Base-by-base conservation (phyloP, 2,797 vertebrate species). In the Mus minutoides region DNA sequence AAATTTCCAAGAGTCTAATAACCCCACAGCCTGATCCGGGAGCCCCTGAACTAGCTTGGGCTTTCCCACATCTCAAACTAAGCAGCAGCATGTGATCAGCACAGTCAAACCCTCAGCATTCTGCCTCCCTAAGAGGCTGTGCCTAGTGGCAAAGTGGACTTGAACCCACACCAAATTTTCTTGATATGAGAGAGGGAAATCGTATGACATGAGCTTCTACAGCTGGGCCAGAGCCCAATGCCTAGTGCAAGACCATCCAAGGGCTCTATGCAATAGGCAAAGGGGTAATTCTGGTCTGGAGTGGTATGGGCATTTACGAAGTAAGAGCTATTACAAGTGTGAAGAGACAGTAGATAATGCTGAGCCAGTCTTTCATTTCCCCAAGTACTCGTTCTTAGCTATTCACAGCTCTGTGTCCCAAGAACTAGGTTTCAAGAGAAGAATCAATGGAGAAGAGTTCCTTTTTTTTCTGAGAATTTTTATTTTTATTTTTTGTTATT, bases 281-380 rank as follows among this genome's bases (percentile, higher is more conserved):
- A 60, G 26, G 22, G 12, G 6, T 22, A 37, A 40, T 77, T 6
- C 26, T 49, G 13, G 16, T 14, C 54, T 40, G n/a, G 80, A 82
- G 21, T 60, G 10, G 1, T 2, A 3, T 22, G 19, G 3, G 40
- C 24, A 37, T 1, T 16, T 19, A 76, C 13, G 0, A 46, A 43
- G 24, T 76, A 46, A 76, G 40, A 29, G 40, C 22, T 76, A 76
- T 29, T 26, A 76, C 31, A 52, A 34, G 14, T 1, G 9, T 78
- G 14, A 78, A 78, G 43, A 49, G 16, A 49, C 7, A 77, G 29
- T 17, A 78, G 31, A 79, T 31, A 79, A 79, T n/a, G 34, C n/a
- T 73, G n/a, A 73, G 17, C 19, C 12, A 9, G 9, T 40, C 37
- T 40, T 73, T 73, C 9, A 40, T 73, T 22, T 2, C 19, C 1